A percentile compares a stretch with the other conserved stretches of the same genome.
These are phyloP conservation scores for Hippocampus barbouri DNA, from an alignment of 2,113 vertebrate genomes.

Conservation along the genomic window DNA sequence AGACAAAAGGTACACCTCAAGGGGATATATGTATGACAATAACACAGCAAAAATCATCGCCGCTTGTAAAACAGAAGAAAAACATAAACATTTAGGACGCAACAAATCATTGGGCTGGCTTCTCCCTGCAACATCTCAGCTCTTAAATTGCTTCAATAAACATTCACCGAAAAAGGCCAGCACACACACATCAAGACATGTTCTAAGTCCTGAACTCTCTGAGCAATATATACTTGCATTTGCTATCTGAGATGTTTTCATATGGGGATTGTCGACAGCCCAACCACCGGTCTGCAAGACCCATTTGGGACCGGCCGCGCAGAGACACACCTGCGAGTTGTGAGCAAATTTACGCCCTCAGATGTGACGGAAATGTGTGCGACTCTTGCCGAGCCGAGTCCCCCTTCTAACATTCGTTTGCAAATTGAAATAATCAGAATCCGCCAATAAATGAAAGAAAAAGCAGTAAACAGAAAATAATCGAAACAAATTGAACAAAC, in stretches of 20 bases:
- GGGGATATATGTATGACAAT: conserved; percentile 31
- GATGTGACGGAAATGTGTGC: too few relatives aligned
- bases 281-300: too few relatives aligned
- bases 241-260: neutral
- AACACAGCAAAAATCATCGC: conserved; percentile 7
- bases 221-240: neutral
- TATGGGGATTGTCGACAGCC: neutral
- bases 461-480: too few relatives aligned
- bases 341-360: too few relatives aligned
- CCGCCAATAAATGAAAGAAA: too few relatives aligned
- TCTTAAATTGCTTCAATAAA: neutral
- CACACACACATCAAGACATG: neutral
- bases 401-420: too few relatives aligned
- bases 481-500: too few relatives aligned
- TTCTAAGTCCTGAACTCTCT: neutral
- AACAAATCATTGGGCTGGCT: neutral
- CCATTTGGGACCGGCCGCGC: too few relatives aligned
- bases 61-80: conserved; percentile 20
- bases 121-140: neutral
- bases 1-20: conserved; percentile 1
- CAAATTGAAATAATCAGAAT: too few relatives aligned
- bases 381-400: too few relatives aligned
- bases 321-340: too few relatives aligned
- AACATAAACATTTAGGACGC: conserved; percentile 7
- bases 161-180: neutral